phyloP scores from a whole-genome alignment of 2,888 invertebrate species.

The Ametastegia equiseti region DNA sequence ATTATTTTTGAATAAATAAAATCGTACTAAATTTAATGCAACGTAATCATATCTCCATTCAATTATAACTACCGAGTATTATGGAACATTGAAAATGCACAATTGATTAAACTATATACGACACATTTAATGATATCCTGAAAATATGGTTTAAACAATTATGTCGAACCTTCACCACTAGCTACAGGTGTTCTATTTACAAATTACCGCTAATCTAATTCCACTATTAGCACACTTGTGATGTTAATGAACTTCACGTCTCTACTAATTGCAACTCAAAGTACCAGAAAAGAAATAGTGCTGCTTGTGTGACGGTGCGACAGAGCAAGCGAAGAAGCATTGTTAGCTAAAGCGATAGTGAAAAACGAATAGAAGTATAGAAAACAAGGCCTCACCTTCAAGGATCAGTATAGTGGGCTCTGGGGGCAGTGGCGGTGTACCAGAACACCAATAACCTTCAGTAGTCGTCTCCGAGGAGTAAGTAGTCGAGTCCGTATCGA shows the following conservation, averaged over 20 bases:
- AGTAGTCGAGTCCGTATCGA: slow-evolving; percentile 54
- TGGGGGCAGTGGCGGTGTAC: slow-evolving; percentile 79
- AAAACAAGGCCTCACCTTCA: slow-evolving; percentile 83
- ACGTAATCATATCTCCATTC: slow-evolving; percentile 7
- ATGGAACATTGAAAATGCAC: neutral
- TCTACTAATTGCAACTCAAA: slow-evolving; percentile 35
- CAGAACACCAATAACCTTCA: slow-evolving; percentile 68
- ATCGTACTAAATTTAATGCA: neutral
- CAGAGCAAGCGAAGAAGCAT: slow-evolving; percentile 44
- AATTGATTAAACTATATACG: slow-evolving; percentile 8
- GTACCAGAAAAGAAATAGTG: slow-evolving; percentile 34
- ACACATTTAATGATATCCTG: slow-evolving; percentile 1
- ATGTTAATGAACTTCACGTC: slow-evolving; percentile 1
- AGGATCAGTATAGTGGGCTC: slow-evolving; percentile 88
- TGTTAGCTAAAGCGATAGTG: slow-evolving; percentile 46
- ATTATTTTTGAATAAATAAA: neutral
- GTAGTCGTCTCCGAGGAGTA: slow-evolving; percentile 63
- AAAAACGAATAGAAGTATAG: slow-evolving; percentile 32
- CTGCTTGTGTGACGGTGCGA: slow-evolving; percentile 34
- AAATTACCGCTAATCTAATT: slow-evolving; percentile 10
- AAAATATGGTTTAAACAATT: slow-evolving; percentile 13
- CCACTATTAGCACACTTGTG: neutral
- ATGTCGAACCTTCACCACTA: slow-evolving; percentile 6
- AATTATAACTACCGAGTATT: neutral
- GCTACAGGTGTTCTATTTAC: slow-evolving; percentile 25